Evolutionary conservation across 2,113 vertebrate species (phyloP), one percentile per base, ranked within the genome.

Genomic region (Pan paniscus): DNA sequence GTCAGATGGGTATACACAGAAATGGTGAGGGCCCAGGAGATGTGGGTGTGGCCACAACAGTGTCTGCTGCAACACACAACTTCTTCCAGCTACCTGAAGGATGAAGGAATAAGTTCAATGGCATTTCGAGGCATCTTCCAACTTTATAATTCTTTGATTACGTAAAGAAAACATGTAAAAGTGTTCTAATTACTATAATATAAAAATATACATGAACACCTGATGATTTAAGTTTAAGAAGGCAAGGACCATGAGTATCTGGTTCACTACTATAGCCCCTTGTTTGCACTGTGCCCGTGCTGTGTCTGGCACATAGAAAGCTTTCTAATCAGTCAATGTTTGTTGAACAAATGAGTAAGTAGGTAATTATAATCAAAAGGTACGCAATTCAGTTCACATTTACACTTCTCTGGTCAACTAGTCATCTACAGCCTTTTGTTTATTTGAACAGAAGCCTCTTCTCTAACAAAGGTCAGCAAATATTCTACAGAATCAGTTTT

Each of bases 351-450:
- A 96, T 94, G 38, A 97, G 81, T 84, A 94, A 90, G 32, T 38
- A 92, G 23, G 35, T 8, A 96, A 94, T 84, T 38, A 78, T 93
- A 96, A 93, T 92, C 64, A 86, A 92, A 96, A 68, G 61, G 8
- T 80, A 94, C 80, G 96, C 48, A 91, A 92, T 96, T 96, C 48
- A 80, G 48, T 80, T 97, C 59, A 48, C 83, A 59, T 91, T 96
- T 93, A 94, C 14, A 89, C 2, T 78, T 72, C 72, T 88, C 18
- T 92, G 76, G 68, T 82, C 72, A 25, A 55, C 52, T 75, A 96
- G 50, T 89, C 43, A 97, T 91, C 86, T 83, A 91, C 32, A 87
- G 43, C 25, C 46, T 93, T 85, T 94, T 84, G 67, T 84, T 92
- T 79, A 89, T 93, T 96, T 93, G 61, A 95, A 87, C 82, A 86